A percentile compares a stretch with the other conserved stretches of the same genome.
phyloP scores from a whole-genome alignment of 2,888 invertebrate genomes.

The Latheticus oryzae region DNA sequence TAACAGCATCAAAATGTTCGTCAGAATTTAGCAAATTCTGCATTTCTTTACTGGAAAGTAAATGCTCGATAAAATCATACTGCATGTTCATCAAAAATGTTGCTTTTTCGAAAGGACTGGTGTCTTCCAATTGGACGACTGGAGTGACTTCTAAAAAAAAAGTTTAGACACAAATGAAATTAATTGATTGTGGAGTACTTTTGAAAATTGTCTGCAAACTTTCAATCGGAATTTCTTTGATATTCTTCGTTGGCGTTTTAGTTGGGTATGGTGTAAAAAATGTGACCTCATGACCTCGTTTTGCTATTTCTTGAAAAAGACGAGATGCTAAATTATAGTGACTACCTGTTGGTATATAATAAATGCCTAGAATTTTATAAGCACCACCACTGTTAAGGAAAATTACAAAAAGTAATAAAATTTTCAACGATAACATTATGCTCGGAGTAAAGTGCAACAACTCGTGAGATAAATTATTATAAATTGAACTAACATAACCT shows the following conservation, averaged over 20 bases:
- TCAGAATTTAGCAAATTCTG: slow-evolving; percentile 12
- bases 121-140: background rate
- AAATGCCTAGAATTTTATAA: slow-evolving; percentile 44
- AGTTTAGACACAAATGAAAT: no score
- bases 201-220: background rate
- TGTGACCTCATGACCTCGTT: slow-evolving; percentile 65
- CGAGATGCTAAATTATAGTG: slow-evolving; percentile 50
- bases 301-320: slow-evolving; percentile 55
- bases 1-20: slow-evolving; percentile 9
- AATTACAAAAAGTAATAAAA: background rate
- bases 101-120: background rate
- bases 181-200: no score
- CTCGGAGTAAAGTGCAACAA: background rate
- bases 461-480: no score
- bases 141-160: background rate
- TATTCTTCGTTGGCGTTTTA: slow-evolving; percentile 11
- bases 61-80: slow-evolving; percentile 3
- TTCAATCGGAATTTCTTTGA: slow-evolving; percentile 11
- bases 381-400: background rate
- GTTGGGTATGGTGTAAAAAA: slow-evolving; percentile 39
- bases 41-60: background rate
- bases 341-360: slow-evolving; percentile 27
- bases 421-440: background rate
- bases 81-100: background rate
- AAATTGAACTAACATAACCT: no score